Conservation (phyloP, 2,797 vertebrate species). For the Distichodus sexfasciatus region DNA sequence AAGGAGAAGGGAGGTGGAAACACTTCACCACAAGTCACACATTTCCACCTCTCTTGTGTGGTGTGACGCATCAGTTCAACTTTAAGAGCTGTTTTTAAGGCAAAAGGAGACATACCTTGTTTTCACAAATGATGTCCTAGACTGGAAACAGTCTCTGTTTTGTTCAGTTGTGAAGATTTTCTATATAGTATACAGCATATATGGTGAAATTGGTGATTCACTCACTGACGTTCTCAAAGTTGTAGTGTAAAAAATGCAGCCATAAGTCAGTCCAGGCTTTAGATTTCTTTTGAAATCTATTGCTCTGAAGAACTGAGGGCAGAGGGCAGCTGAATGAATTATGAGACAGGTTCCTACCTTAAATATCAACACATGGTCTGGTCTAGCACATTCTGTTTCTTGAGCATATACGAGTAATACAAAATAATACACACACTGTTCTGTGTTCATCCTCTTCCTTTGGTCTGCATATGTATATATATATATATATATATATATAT, state of each 20-base stretch:
- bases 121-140: not conserved
- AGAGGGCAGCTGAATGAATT: constrained; percentile 15
- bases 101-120: not conserved
- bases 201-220: not conserved
- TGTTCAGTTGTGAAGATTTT: not conserved
- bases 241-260: not conserved
- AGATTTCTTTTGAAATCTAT: not conserved
- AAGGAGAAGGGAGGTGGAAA: constrained; percentile 20
- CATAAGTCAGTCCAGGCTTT: not conserved
- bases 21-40: constrained; percentile 17
- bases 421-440: not conserved
- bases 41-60: not conserved
- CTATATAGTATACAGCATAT: not conserved
- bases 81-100: not conserved
- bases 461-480: not conserved
- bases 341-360: constrained; percentile 4
- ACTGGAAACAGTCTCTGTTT: not conserved
- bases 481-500: not conserved
- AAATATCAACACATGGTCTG: constrained; percentile 2
- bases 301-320: not conserved
- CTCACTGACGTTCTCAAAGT: not conserved
- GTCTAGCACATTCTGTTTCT: not conserved
- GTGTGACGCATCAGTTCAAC: constrained; percentile 15
- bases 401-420: not conserved
- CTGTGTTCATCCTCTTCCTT: not conserved